A percentile compares a stretch with the other conserved stretches of the same genome.
Evolutionary conservation across 2,113 vertebrate genomes (phyloP).

Genomic region (Varanus salvator): DNA sequence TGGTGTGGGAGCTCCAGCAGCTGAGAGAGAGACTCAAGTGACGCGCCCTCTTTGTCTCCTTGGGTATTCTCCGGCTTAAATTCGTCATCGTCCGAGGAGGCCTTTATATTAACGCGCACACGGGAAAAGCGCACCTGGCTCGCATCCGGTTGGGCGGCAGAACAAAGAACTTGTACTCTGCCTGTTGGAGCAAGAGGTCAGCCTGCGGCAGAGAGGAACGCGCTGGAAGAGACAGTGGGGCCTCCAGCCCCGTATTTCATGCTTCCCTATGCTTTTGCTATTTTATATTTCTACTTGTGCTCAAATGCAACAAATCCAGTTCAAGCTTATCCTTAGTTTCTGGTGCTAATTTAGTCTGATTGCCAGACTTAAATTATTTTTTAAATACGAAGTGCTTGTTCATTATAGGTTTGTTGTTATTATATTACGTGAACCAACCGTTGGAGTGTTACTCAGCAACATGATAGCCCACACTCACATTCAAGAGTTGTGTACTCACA

Average conservation of each 20-base stretch:
- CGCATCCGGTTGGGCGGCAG: not conserved
- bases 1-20: too few relatives aligned
- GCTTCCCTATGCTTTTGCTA: not conserved
- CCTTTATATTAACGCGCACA: not conserved
- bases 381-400: too few relatives aligned
- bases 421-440: too few relatives aligned
- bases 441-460: too few relatives aligned
- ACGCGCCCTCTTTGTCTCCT: too few relatives aligned
- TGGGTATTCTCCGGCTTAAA: not conserved
- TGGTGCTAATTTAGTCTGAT: not conserved
- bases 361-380: too few relatives aligned
- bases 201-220: not conserved
- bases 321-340: not conserved
- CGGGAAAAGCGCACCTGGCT: too few relatives aligned
- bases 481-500: too few relatives aligned
- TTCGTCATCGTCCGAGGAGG: not conserved
- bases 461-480: too few relatives aligned
- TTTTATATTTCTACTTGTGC: not conserved
- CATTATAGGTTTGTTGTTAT: too few relatives aligned
- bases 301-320: not conserved
- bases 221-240: not conserved
- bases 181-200: not conserved
- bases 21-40: too few relatives aligned
- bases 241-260: not conserved
- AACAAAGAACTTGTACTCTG: not conserved